Percentiles rank a stretch among this genome's conserved stretches.
Evolutionary conservation across 1,140 invertebrate species (phyloP).

Genomic region (Stegodyphus mimosarum): DNA sequence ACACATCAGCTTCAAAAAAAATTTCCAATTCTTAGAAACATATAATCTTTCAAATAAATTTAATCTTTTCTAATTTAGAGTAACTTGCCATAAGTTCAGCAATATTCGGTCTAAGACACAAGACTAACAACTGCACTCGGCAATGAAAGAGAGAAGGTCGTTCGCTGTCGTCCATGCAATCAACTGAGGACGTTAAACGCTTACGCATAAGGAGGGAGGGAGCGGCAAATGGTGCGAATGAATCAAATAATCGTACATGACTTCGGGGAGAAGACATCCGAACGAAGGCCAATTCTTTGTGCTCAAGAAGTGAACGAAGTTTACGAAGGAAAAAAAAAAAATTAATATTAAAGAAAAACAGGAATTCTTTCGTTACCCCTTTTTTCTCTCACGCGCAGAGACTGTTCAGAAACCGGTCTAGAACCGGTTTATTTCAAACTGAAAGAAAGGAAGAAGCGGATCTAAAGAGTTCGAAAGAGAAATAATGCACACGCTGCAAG

Average conservation of each 20-base stretch:
- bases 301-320: slow-evolving; percentile 1
- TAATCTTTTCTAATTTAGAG: too few relatives aligned
- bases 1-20: too few relatives aligned
- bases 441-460: slow-evolving; percentile 15
- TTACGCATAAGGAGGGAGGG: background rate
- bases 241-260: background rate
- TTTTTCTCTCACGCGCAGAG: background rate
- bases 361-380: background rate
- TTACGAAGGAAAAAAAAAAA: background rate
- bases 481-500: background rate
- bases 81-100: too few relatives aligned
- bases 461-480: slow-evolving; percentile 25
- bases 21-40: too few relatives aligned
- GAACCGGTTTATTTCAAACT: slow-evolving; percentile 32
- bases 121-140: too few relatives aligned
- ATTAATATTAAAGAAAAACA: slow-evolving; percentile 9
- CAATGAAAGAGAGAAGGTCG: too few relatives aligned
- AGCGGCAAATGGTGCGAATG: background rate
- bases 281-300: slow-evolving; percentile 46
- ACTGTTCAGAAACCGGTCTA: slow-evolving; percentile 32
- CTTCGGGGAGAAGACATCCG: background rate
- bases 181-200: slow-evolving; percentile 29
- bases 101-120: too few relatives aligned
- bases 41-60: too few relatives aligned
- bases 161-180: background rate